A percentile compares a stretch with the other conserved stretches of the same genome.
These are phyloP conservation scores for Saccostrea cuccullata DNA, from an alignment of 1,140 invertebrate species.

Conservation along the genomic window DNA sequence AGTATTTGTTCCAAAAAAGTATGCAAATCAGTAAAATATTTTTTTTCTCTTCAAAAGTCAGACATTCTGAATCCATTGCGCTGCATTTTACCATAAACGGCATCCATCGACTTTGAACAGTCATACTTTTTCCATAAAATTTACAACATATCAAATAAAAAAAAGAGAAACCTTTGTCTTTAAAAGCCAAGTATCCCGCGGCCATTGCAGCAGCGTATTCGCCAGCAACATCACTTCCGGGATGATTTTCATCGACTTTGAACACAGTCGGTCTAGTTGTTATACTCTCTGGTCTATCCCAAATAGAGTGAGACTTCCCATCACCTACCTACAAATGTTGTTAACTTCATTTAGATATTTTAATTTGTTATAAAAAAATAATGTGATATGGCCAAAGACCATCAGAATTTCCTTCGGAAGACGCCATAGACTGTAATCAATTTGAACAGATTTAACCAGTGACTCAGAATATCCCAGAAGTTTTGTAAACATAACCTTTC, in stretches of 20 bases:
- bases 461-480: too few relatives aligned
- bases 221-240: conserved; percentile 83
- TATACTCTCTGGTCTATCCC: conserved; percentile 79
- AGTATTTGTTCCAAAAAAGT: too few relatives aligned
- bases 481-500: too few relatives aligned
- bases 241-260: conserved; percentile 81
- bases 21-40: background rate
- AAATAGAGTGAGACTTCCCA: conserved; percentile 62
- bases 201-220: conserved; percentile 83
- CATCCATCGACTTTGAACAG: conserved; percentile 83
- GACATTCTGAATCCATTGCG: conserved; percentile 81
- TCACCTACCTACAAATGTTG: conserved; percentile 67
- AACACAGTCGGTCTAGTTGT: conserved; percentile 82
- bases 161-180: conserved; percentile 66
- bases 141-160: background rate
- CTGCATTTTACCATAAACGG: conserved; percentile 83
- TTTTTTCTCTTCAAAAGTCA: conserved; percentile 79
- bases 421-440: too few relatives aligned
- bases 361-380: too few relatives aligned
- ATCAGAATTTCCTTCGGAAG: too few relatives aligned
- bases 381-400: too few relatives aligned
- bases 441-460: too few relatives aligned
- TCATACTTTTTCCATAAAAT: too few relatives aligned
- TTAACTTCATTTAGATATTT: too few relatives aligned
- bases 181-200: conserved; percentile 80